phyloP scores from a whole-genome alignment of 2,113 vertebrate species.

The Onychorhynchus coronatus region DNA sequence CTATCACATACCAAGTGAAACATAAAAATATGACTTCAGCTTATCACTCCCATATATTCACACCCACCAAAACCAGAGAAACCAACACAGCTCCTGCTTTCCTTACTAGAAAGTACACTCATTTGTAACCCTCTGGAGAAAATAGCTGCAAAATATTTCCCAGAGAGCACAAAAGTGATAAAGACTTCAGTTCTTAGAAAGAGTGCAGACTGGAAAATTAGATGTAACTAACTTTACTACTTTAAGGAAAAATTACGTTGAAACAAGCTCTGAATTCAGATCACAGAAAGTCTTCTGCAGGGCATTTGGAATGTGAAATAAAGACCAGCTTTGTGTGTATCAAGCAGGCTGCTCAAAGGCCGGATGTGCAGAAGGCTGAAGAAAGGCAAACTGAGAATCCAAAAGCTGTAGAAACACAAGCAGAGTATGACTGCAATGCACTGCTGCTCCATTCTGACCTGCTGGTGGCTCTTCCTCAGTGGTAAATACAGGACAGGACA shows the following conservation, averaged over 20 bases:
- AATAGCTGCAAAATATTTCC: neutral
- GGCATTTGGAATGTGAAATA: neutral
- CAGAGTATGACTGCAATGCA: neutral
- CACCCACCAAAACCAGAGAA: neutral
- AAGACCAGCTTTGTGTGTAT: neutral
- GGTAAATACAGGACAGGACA: neutral
- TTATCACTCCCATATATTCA: neutral
- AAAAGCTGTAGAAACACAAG: neutral
- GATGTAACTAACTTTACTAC: neutral
- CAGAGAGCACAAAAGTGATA: neutral
- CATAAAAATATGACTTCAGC: neutral
- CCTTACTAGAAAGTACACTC: neutral
- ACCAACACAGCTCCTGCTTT: neutral
- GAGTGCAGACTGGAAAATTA: neutral
- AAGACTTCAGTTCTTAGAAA: neutral
- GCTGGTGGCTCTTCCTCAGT: neutral
- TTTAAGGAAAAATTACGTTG: neutral
- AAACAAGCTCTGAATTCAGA: neutral
- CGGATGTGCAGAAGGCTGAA: neutral
- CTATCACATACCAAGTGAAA: neutral
- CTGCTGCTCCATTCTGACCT: neutral
- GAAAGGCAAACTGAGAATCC: neutral
- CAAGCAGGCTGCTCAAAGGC: neutral
- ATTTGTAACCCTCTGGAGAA: neutral
- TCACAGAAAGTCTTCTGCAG: neutral